Evolutionary conservation across 2,797 vertebrate genomes (phyloP).

Genomic region (Otus scops): DNA sequence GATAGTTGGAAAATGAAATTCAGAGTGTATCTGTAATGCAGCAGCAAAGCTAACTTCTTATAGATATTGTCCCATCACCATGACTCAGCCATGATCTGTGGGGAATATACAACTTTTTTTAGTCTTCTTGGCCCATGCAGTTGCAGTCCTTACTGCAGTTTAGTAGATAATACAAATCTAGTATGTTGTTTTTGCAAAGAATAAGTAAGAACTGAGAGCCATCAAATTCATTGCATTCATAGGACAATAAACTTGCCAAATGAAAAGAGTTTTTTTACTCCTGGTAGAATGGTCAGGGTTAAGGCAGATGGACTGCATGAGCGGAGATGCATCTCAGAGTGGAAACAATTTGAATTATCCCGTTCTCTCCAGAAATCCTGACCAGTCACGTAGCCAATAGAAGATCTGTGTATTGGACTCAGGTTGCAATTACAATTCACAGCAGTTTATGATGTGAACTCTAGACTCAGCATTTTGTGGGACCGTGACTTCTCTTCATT

Average conservation of each 20-base stretch:
- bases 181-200: background rate
- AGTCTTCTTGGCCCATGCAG: background rate
- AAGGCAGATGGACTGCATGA: background rate
- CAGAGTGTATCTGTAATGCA: background rate
- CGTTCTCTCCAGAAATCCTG: background rate
- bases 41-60: background rate
- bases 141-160: background rate
- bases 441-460: background rate
- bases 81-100: background rate
- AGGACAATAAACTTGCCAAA: background rate
- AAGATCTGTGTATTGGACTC: background rate
- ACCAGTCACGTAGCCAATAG: background rate
- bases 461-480: background rate
- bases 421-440: background rate
- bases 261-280: background rate
- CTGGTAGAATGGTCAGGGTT: background rate
- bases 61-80: background rate
- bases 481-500: background rate
- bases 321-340: background rate
- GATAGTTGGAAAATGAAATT: background rate
- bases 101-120: background rate
- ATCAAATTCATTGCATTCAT: background rate
- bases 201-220: background rate
- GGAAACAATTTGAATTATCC: background rate
- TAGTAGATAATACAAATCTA: background rate